Base-by-base conservation (phyloP, 2,797 vertebrate species). In the Thamnophis elegans region DNA sequence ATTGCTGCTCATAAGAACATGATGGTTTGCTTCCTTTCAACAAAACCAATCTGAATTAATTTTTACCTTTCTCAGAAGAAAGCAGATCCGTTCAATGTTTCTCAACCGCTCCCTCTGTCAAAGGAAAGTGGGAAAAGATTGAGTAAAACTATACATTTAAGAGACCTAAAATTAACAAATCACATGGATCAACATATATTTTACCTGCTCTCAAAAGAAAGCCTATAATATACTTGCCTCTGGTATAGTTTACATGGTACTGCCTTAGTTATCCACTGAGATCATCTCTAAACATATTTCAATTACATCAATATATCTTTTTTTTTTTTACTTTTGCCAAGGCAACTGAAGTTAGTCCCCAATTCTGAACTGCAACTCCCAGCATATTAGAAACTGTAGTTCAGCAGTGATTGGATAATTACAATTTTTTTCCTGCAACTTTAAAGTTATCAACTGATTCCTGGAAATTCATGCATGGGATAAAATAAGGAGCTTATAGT, bases 1-100 rank as follows among this genome's bases (percentile, higher is more conserved):
- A 85, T 93, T 90, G 8, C 89, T 91, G 26, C 7, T n/a, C 55
- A 87, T 58, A 4, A 55, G 62, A 90, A 91, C 20, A 22, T 65
- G 9, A 32, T 58, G 11, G 18, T 1, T 87, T 92, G 89, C 91
- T 73, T 91, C 88, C 89, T 87, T 94, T 62, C 0, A 22, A 92
- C 92, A 94, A 86, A 88, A 60, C 8, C 82, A 42, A 26, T 4
- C 1, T 58, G 54, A n/a, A 0, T 85, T 93, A 13, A 42, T 3
- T 60, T 97, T 98, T 97, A 99, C 99, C 98, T 99, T 99, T 96
- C 99, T 97, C 95, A 99, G 98, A 91, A 99, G 98, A 96, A 99
- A 99, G 97, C 99, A 99, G 97, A 99, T 99, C 95, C 99, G 98
- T 95, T 99, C 99, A 13, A 99, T 99, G 96, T 99, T 99, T 94